Base-by-base conservation (phyloP, 2,113 vertebrate species). In the Aspidoscelis tigris region DNA sequence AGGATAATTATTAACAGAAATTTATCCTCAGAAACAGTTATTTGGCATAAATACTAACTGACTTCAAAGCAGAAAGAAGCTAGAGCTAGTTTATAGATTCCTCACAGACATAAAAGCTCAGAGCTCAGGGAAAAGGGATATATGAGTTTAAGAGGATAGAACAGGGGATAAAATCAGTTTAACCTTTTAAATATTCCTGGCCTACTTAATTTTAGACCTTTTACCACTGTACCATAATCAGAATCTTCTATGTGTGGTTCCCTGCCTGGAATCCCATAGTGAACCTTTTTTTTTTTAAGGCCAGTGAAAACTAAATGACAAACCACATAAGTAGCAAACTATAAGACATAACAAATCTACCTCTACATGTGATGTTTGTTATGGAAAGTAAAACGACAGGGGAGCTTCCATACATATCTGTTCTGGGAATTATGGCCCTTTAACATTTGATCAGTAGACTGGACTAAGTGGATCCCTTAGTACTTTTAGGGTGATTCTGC, bases 1-100 rank as follows among this genome's bases (percentile, higher is more conserved):
- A 86, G 82, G 90, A 81, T 84, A 89, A 78, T 92, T 80, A 84
- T 93, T 93, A 93, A 94, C 80, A 74, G 53, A 88, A 75, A 64
- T 88, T 91, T 89, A 81, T 90, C 61, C n/a, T 87, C 79, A 69
- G 76, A n/a, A 88, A 55, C 18, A 86, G 50, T 84, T 90, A 82
- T 85, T 92, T 92, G 61, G 84, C 92, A 78, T 90, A 91, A 92
- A 90, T 93, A 84, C 61, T 74, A 47, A 1, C 53, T 92, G 73
- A 87, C 70, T 91, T 95, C 24, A 90, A 91, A 92, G 43, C 82
- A 64, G 72, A 50, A 87, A 82, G 89, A 85, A 41, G 55, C 78
- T 87, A 53, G 50, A 41, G 55, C 78, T 87, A 53, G 50, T 84
- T 80, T 80, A 85, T 92, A 84, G 85, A 83, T n/a, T 91, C 83